These are phyloP conservation scores for Danio albolineatus DNA, from an alignment of 2,797 vertebrate genomes.

Conservation along the genomic window DNA sequence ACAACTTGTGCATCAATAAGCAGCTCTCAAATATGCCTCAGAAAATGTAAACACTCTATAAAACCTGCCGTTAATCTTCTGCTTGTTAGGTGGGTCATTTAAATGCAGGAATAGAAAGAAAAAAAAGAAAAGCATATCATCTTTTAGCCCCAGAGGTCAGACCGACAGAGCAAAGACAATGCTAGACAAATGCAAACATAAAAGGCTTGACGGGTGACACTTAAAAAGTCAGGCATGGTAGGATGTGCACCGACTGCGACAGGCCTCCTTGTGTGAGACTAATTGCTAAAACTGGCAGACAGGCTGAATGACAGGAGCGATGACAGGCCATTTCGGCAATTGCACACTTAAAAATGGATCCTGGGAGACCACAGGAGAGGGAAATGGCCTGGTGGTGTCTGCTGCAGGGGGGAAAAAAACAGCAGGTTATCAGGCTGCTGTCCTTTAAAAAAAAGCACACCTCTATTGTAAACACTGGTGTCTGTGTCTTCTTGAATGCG, in stretches of 20 bases:
- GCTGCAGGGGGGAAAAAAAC: slow-evolving; percentile 3
- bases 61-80: background rate
- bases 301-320: slow-evolving; percentile 46
- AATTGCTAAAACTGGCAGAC: slow-evolving; percentile 49
- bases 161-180: slow-evolving; percentile 10
- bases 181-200: background rate
- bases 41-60: background rate
- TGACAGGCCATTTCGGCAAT: slow-evolving; percentile 3
- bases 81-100: background rate
- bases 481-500: background rate
- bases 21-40: background rate
- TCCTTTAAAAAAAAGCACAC: background rate
- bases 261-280: slow-evolving; percentile 25
- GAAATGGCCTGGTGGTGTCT: slow-evolving; percentile 28
- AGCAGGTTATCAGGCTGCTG: background rate
- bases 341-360: slow-evolving; percentile 37
- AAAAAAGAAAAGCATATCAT: background rate
- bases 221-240: slow-evolving; percentile 6
- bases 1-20: background rate
- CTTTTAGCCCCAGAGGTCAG: slow-evolving; percentile 5
- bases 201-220: slow-evolving; percentile 31
- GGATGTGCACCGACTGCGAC: slow-evolving; percentile 46
- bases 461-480: slow-evolving; percentile 20
- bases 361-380: slow-evolving; percentile 40
- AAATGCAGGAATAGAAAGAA: background rate